Conservation (phyloP, 2,113 vertebrate genomes). For the Campylorhamphus procurvoides region DNA sequence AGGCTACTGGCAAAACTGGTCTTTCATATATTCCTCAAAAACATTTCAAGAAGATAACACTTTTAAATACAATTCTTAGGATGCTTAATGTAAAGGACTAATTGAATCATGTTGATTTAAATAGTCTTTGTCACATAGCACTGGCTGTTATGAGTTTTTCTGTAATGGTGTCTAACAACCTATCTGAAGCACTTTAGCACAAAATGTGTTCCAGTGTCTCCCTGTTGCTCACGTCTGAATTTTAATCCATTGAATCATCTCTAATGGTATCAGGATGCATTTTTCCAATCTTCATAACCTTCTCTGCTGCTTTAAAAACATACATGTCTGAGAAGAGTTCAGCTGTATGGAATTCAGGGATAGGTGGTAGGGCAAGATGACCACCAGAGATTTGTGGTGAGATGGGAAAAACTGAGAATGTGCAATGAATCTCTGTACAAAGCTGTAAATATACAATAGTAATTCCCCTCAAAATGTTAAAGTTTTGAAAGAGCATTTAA, state of each 20-base stretch:
- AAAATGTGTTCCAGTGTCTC: neutral
- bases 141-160: neutral
- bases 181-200: neutral
- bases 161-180: neutral
- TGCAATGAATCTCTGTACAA: neutral
- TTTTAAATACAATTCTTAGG: neutral
- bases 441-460: neutral
- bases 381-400: neutral
- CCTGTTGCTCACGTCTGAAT: neutral
- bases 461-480: neutral
- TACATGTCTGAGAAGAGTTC: neutral
- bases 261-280: neutral
- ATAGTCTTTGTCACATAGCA: neutral
- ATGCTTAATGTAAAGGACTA: neutral
- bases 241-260: neutral
- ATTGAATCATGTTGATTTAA: neutral
- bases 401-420: neutral
- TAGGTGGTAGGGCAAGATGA: neutral
- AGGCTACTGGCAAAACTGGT: neutral
- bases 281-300: neutral
- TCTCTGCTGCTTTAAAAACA: neutral
- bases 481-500: neutral
- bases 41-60: neutral
- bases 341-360: neutral
- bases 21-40: neutral